These are phyloP conservation scores for Clanis bilineata DNA, from an alignment of 2,888 invertebrate genomes.

Conservation along the genomic window DNA sequence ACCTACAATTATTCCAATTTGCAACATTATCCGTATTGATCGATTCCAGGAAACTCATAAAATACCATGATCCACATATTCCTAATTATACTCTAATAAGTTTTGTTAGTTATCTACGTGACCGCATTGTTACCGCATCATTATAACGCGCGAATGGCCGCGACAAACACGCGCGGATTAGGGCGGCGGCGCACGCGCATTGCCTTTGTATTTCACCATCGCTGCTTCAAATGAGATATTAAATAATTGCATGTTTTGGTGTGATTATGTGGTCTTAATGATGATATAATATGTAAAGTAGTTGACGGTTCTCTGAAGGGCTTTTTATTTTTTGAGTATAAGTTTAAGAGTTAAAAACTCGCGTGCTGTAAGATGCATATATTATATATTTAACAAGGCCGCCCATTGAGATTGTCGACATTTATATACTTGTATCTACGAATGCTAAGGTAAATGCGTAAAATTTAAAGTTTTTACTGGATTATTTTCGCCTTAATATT, in stretches of 20 bases:
- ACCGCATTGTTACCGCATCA: neutral
- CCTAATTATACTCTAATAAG: neutral
- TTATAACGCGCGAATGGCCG: neutral
- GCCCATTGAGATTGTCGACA: too few relatives aligned
- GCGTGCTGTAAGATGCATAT: too few relatives aligned
- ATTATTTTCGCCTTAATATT: too few relatives aligned
- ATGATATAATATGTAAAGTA: neutral
- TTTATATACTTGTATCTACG: too few relatives aligned
- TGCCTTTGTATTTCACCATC: slow-evolving; percentile 16
- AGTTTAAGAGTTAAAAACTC: too few relatives aligned
- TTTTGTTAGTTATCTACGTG: neutral
- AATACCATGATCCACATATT: neutral
- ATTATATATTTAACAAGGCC: too few relatives aligned
- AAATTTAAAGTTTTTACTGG: too few relatives aligned
- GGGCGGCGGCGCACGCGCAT: slow-evolving; percentile 25
- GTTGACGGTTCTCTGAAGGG: too few relatives aligned
- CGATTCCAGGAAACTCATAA: neutral
- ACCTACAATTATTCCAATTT: too few relatives aligned
- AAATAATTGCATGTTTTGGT: neutral
- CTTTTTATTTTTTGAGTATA: too few relatives aligned
- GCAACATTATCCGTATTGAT: too few relatives aligned
- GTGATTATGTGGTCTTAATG: neutral
- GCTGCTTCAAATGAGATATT: neutral
- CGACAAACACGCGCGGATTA: slow-evolving; percentile 10
- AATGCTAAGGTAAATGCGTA: too few relatives aligned